A percentile compares a stretch with the other conserved stretches of the same genome.
Evolutionary conservation across 2,888 invertebrate species (phyloP).

Genomic region (Piscicola geometra): DNA sequence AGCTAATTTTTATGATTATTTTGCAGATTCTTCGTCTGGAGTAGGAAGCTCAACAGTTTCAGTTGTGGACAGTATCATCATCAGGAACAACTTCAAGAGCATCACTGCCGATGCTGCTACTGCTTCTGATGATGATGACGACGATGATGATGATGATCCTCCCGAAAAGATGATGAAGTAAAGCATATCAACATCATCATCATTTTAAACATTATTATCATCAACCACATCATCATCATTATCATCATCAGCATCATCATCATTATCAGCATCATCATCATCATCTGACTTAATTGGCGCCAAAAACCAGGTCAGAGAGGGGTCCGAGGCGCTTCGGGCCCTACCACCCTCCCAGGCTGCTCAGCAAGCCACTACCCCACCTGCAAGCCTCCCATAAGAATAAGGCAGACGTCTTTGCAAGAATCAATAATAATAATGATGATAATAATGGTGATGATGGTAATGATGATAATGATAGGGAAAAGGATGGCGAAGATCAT

Average conservation of each 20-base stretch:
- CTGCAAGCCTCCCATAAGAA: no score
- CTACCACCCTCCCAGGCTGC: slow-evolving; percentile 8
- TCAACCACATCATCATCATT: no score
- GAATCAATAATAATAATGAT: neutral
- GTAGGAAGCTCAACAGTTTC: neutral
- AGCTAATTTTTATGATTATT: no score
- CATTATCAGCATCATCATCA: no score
- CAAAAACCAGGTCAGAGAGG: neutral
- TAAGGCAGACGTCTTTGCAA: neutral
- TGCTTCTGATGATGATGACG: slow-evolving; percentile 2
- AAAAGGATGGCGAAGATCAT: neutral
- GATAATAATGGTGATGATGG: slow-evolving; percentile 7
- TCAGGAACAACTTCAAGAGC: neutral
- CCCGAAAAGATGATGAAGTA: slow-evolving; percentile 18
- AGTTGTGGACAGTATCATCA: neutral
- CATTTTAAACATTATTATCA: no score
- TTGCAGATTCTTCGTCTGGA: neutral
- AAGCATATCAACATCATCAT: no score
- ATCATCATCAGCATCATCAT: no score
- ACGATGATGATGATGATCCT: slow-evolving; percentile 11
- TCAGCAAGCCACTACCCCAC: neutral
- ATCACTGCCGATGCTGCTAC: neutral
- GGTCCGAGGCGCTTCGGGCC: slow-evolving; percentile 5
- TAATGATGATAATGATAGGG: neutral
- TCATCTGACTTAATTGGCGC: no score